Conservation (phyloP, 2,797 vertebrate species). For the Tachyglossus aculeatus region DNA sequence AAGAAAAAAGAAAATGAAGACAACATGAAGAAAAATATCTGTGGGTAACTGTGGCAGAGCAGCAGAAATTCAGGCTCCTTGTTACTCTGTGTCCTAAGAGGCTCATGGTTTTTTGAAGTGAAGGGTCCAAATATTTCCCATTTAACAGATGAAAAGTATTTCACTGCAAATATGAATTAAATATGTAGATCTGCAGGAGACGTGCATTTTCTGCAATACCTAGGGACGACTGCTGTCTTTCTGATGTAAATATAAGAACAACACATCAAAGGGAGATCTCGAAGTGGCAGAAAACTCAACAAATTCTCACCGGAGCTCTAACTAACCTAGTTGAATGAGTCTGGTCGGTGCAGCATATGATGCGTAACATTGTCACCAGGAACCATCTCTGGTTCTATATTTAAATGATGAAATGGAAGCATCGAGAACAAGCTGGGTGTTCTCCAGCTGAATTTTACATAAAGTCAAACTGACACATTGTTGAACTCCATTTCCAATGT, state of each 20-base stretch:
- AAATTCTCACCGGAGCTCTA: constrained; percentile 24
- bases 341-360: constrained; percentile 31
- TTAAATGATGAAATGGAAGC: constrained; percentile 22
- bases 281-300: no score
- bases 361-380: constrained; percentile 26
- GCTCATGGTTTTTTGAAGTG: constrained; percentile 13
- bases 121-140: constrained; percentile 11
- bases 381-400: constrained; percentile 40
- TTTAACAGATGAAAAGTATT: constrained; percentile 42
- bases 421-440: neutral
- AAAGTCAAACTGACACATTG: constrained; percentile 3
- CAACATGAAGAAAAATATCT: no score
- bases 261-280: no score
- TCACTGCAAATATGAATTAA: constrained; percentile 17
- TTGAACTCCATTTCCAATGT: neutral
- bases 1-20: no score
- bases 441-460: neutral
- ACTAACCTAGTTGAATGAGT: constrained; percentile 26
- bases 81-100: constrained; percentile 6
- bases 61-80: no score
- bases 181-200: constrained; percentile 26
- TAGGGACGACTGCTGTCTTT: constrained; percentile 43
- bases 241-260: constrained; percentile 48
- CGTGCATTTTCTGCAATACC: constrained; percentile 43
- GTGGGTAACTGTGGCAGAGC: no score